A percentile compares a stretch with the other conserved stretches of the same genome.
phyloP scores from a whole-genome alignment of 1,140 invertebrate genomes.

The Lethrus apterus region DNA sequence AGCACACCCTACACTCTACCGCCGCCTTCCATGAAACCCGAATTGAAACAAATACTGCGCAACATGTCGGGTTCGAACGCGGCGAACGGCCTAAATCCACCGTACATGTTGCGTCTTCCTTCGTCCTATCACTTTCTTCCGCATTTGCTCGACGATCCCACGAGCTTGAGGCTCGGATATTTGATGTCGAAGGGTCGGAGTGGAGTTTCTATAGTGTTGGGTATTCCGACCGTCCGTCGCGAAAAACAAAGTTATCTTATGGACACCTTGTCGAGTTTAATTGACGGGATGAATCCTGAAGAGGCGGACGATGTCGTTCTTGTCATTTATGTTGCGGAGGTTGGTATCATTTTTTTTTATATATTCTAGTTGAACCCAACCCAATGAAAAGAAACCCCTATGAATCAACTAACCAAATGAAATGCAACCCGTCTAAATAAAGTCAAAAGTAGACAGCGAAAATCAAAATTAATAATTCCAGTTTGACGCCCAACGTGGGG shows the following conservation, averaged over 20 bases:
- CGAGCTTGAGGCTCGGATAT: constrained; percentile 71
- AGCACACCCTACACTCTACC: constrained; percentile 16
- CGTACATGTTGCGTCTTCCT: constrained; percentile 53
- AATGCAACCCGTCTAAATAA: too few species aligned
- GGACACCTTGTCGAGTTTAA: constrained; percentile 78
- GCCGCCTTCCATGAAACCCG: constrained; percentile 44
- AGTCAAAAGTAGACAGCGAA: too few species aligned
- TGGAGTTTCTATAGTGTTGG: constrained; percentile 76
- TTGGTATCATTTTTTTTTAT: constrained; percentile 36
- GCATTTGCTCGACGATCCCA: constrained; percentile 72
- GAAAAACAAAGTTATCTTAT: constrained; percentile 85
- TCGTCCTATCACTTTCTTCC: constrained; percentile 82
- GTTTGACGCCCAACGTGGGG: too few species aligned
- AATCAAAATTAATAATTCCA: too few species aligned
- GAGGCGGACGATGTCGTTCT: constrained; percentile 79
- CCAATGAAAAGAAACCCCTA: too few species aligned
- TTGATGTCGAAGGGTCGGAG: constrained; percentile 64
- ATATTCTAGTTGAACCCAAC: too few species aligned
- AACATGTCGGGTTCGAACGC: constrained; percentile 44
- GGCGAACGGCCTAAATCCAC: constrained; percentile 38
- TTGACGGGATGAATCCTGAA: constrained; percentile 67
- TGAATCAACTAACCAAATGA: too few species aligned
- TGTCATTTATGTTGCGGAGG: constrained; percentile 86
- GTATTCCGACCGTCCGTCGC: constrained; percentile 79
- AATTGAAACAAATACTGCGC: constrained; percentile 43